These are phyloP conservation scores for Noturus placidus DNA, from an alignment of 2,113 vertebrate genomes.

Conservation along the genomic window DNA sequence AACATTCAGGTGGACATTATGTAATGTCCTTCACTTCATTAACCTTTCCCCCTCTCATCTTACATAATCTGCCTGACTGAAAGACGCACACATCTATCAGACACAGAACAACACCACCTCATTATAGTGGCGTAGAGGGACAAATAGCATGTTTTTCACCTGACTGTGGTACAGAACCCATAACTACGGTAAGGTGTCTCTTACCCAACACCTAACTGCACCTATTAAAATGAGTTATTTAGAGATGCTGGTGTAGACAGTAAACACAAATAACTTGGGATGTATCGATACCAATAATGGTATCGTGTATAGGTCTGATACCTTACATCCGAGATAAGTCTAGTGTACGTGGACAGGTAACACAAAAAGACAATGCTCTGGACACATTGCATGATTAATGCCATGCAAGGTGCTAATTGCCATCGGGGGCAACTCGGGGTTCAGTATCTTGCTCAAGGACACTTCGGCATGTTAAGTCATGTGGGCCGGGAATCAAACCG, in stretches of 20 bases:
- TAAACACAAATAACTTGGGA: background rate
- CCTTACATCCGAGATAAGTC: background rate
- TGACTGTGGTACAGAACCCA: background rate
- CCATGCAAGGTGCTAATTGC: too few relatives aligned
- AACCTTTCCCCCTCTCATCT: slow-evolving; percentile 14
- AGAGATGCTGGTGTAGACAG: background rate
- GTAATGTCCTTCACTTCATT: slow-evolving; percentile 26
- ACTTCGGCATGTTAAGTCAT: too few relatives aligned
- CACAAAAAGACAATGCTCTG: background rate
- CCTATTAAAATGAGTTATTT: background rate
- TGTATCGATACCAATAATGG: background rate
- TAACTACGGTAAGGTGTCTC: background rate
- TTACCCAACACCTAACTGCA: background rate
- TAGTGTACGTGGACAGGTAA: background rate
- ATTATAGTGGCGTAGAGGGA: background rate
- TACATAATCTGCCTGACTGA: slow-evolving; percentile 3
- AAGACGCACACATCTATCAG: background rate
- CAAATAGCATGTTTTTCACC: slow-evolving; percentile 4
- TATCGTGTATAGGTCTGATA: background rate
- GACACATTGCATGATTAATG: background rate
- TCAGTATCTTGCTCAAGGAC: too few relatives aligned
- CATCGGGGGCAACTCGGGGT: too few relatives aligned
- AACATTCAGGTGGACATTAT: background rate
- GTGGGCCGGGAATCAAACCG: too few relatives aligned
- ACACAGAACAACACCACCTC: background rate